phyloP scores from a whole-genome alignment of 2,888 invertebrate genomes.

The Lithophane leautieri region DNA sequence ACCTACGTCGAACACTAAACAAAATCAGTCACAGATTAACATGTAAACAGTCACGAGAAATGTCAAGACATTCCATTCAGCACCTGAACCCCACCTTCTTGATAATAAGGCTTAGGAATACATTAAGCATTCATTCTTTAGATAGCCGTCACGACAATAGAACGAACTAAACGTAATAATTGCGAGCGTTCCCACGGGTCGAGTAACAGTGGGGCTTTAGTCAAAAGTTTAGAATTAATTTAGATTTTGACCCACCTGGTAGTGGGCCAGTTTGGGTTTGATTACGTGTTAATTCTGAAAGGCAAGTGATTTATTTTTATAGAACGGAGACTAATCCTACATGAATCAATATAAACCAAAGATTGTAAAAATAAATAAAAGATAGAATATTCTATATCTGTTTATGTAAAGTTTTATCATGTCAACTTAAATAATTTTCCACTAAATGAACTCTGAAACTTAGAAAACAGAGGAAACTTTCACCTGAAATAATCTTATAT shows the following conservation, averaged over 20 bases:
- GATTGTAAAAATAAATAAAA: background rate
- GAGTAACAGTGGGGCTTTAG: constrained; percentile 37
- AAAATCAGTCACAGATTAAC: constrained; percentile 29
- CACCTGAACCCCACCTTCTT: constrained; percentile 38
- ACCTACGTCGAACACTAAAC: background rate
- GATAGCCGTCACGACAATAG: constrained; percentile 43
- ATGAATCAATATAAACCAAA: background rate
- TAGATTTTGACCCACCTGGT: constrained; percentile 55
- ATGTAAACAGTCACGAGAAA: constrained; percentile 42
- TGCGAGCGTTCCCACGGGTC: constrained; percentile 63
- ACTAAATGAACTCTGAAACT: background rate
- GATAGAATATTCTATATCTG: background rate
- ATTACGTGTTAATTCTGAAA: constrained; percentile 49
- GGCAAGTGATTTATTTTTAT: constrained; percentile 10
- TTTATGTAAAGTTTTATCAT: background rate
- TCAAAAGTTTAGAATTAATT: constrained; percentile 55
- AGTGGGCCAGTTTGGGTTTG: constrained; percentile 16
- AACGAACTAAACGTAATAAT: constrained; percentile 46
- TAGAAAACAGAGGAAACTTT: background rate
- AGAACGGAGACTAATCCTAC: background rate
- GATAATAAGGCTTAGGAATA: constrained; percentile 40
- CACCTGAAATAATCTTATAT: no score
- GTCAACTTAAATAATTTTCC: background rate
- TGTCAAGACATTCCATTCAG: constrained; percentile 51
- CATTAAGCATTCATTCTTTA: constrained; percentile 40